Percentiles rank a stretch among this genome's conserved stretches.
These are phyloP conservation scores for Montipora cactus DNA, from an alignment of 64 coral and sea anemone species.

Conservation along the genomic window DNA sequence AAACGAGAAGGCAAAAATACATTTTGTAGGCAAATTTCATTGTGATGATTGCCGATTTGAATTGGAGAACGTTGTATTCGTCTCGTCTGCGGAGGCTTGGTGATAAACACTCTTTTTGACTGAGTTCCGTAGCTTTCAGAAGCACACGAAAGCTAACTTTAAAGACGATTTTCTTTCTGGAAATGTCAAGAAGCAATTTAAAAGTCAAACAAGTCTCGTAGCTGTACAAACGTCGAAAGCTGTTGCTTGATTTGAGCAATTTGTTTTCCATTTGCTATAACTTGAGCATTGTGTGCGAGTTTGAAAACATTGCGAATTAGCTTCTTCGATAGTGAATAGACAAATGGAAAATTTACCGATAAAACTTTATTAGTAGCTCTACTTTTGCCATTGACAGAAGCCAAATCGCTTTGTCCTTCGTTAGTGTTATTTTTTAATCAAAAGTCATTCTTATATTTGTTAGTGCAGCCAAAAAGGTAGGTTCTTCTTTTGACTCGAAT, in stretches of 20 bases:
- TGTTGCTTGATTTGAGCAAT: conserved; percentile 4
- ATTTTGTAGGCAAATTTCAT: conserved; percentile 49
- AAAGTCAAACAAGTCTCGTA: conserved; percentile 38
- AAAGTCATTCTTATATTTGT: conserved; percentile 54
- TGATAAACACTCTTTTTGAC: neutral
- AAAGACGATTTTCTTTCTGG: conserved; percentile 18
- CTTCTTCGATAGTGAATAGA: neutral
- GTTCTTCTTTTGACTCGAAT: conserved; percentile 22
- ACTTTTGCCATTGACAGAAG: conserved; percentile 55
- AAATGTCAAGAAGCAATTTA: conserved; percentile 47
- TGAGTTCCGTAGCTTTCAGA: conserved; percentile 8
- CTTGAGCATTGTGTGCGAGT: neutral
- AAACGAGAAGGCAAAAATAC: neutral
- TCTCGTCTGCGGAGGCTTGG: too few species aligned
- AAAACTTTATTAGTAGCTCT: conserved; percentile 30
- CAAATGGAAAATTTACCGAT: neutral
- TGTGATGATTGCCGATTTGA: conserved; percentile 11
- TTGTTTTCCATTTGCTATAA: neutral
- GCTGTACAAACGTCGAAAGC: conserved; percentile 1
- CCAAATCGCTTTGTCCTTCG: conserved; percentile 21
- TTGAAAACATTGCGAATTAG: conserved; percentile 25
- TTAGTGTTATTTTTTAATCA: conserved; percentile 56
- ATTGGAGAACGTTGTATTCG: neutral
- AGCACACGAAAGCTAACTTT: conserved; percentile 15
- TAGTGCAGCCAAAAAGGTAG: neutral